Base-by-base conservation (phyloP, 2,888 invertebrate species). In the Eudasyphora cyanicolor region DNA sequence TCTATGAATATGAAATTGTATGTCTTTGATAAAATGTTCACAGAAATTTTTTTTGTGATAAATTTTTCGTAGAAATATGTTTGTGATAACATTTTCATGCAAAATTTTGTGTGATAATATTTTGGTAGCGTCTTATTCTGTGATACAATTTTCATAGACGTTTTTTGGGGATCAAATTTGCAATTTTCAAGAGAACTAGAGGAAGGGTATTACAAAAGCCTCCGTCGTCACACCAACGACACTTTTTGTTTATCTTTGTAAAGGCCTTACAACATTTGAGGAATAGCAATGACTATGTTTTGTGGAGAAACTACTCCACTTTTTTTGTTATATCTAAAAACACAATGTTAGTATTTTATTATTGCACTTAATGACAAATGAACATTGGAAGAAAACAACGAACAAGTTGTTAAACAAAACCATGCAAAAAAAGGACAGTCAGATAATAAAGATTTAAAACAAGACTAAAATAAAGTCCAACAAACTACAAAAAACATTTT, bases 401-500 rank as follows among this genome's bases (percentile, higher is more conserved):
- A 60, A 35, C 54, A 57, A 73, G 38, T 57, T 42, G 57, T 35
- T 42, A 57, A 73, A 1, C 54, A 54, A 24, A 73, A 29, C 17
- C 17, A 35, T n/a, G 14, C 3, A 49, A 51, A 19, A 49, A 69
- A 64, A 75, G 60, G 67, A 78, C 32, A 70, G 54, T 71, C 24
- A 57, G 51, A 42, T 70, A 70, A 42, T 35, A 19, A 29, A 64
- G 62, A 21, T 27, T 45, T 35, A 19, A 45, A 49, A 24, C 19
- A 74, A 70, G 74, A 60, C 57, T 17, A 51, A 81, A 51, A 80
- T 78, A 60, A 67, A 42, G 42, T 57, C 14, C 27, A 57, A 49
- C 19, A 24, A 45, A 57, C 45, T 45, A 2, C 14, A 60, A 17
- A 35, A 38, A 67, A 67, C 67, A 67, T 42, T 67, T 67, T 42